These are phyloP conservation scores for Papilio polyxenes DNA, from an alignment of 1,140 invertebrate species.

Conservation along the genomic window DNA sequence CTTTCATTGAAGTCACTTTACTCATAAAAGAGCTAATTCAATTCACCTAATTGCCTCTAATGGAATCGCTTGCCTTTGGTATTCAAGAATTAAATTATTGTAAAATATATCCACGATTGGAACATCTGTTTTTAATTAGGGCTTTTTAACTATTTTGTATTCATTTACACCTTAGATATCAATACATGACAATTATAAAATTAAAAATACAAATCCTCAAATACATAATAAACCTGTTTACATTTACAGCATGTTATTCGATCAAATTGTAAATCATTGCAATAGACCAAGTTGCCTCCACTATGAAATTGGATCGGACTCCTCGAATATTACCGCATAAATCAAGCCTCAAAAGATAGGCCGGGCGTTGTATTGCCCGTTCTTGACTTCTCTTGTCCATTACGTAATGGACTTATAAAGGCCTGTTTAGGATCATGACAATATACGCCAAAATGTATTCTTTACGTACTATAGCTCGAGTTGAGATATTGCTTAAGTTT, in stretches of 20 bases:
- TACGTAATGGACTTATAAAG: constrained; percentile 62
- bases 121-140: too few species aligned
- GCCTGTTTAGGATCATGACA: constrained; percentile 59
- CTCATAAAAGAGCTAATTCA: constrained; percentile 32
- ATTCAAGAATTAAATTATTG: not conserved
- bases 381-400: constrained; percentile 51
- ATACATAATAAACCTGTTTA: not conserved
- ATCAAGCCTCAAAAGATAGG: constrained; percentile 51
- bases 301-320: constrained; percentile 43
- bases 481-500: constrained; percentile 62
- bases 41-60: constrained; percentile 10
- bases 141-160: too few species aligned
- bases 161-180: too few species aligned
- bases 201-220: not conserved
- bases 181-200: not conserved
- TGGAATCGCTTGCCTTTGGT: not conserved
- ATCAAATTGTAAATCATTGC: constrained; percentile 46
- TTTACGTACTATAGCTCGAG: constrained; percentile 42
- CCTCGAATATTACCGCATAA: constrained; percentile 57
- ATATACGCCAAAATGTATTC: constrained; percentile 52
- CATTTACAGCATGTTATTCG: constrained; percentile 31
- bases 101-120: not conserved
- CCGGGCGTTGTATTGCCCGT: constrained; percentile 49
- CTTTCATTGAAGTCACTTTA: constrained; percentile 46
- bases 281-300: constrained; percentile 41